phyloP scores from a whole-genome alignment of 2,797 vertebrate genomes.

The Chrosomus eos region DNA sequence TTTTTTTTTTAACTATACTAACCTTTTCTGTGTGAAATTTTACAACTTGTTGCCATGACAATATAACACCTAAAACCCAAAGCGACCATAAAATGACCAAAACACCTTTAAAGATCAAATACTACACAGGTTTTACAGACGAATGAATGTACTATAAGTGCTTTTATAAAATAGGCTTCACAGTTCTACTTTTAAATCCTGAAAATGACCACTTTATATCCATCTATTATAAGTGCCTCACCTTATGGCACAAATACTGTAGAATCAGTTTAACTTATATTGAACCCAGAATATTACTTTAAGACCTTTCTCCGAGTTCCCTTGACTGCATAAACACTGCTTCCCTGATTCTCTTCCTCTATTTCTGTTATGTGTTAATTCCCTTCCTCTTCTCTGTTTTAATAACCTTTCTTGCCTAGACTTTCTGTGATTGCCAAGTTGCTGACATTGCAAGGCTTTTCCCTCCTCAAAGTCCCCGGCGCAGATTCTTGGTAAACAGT shows the following conservation, averaged over 20 bases:
- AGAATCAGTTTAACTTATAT: neutral
- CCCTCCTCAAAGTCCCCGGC: conserved; percentile 2
- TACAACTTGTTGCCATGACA: neutral
- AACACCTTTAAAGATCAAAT: conserved; percentile 1
- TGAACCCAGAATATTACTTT: neutral
- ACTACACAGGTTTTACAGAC: neutral
- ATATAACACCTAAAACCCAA: neutral
- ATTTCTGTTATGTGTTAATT: conserved; percentile 33
- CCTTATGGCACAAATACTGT: neutral
- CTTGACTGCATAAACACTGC: neutral
- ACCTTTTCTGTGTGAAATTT: neutral
- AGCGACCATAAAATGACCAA: neutral
- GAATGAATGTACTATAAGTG: neutral
- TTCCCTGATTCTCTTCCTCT: neutral
- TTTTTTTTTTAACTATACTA: too few species aligned
- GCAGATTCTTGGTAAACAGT: conserved; percentile 49
- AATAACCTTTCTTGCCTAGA: conserved; percentile 30
- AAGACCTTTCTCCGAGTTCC: neutral
- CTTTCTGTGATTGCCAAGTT: conserved; percentile 40
- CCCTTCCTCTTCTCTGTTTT: conserved; percentile 33
- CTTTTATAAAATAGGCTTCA: neutral
- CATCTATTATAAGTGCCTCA: neutral
- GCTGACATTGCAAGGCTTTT: conserved; percentile 39
- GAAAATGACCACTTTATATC: neutral
- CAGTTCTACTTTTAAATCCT: neutral